Percentiles rank a stretch among this genome's conserved stretches.
Evolutionary conservation across 2,797 vertebrate species (phyloP).

Genomic region (Rhinoraja longicauda): DNA sequence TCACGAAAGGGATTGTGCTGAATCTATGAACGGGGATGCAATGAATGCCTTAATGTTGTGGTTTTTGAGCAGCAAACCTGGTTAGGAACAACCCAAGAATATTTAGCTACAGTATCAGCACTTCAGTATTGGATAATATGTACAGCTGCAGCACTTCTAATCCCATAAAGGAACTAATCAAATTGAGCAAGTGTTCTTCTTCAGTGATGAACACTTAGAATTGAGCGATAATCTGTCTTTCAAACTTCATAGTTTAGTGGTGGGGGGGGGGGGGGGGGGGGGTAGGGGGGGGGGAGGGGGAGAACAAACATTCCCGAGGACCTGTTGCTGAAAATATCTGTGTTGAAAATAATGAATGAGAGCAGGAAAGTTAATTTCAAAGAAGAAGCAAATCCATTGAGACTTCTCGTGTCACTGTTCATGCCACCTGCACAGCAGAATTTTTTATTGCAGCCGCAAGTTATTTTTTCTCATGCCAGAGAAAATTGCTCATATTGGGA

Average conservation of each 20-base stretch:
- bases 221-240: not conserved
- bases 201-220: not conserved
- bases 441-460: not conserved
- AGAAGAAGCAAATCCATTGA: not conserved
- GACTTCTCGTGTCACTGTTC: not conserved
- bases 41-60: not conserved
- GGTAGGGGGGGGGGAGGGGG: too few relatives aligned
- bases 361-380: not conserved
- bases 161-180: not conserved
- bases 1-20: not conserved
- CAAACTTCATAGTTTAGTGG: not conserved
- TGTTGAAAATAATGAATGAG: conserved; percentile 2
- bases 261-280: too few relatives aligned
- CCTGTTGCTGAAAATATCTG: not conserved
- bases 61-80: not conserved
- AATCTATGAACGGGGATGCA: not conserved
- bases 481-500: not conserved
- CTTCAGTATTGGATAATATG: too few relatives aligned
- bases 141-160: not conserved
- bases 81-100: not conserved
- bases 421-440: not conserved
- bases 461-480: not conserved
- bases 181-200: not conserved
- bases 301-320: not conserved
- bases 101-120: not conserved